These are phyloP conservation scores for Stenotaenia linearis DNA, from an alignment of 2,888 invertebrate genomes.

Conservation along the genomic window DNA sequence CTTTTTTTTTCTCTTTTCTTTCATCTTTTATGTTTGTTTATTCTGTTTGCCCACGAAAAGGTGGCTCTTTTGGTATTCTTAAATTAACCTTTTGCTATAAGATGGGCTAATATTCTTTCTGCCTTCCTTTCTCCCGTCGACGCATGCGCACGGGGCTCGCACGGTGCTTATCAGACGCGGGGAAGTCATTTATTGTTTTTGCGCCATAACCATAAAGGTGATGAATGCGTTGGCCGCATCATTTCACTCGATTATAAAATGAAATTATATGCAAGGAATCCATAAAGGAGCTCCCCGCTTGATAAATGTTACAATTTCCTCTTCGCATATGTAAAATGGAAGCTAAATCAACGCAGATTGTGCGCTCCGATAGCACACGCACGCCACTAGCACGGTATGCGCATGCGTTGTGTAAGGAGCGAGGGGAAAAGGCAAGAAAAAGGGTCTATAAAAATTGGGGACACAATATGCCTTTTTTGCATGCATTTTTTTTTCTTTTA, in stretches of 20 bases:
- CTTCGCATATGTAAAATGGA: constrained; percentile 37
- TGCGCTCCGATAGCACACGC: constrained; percentile 27
- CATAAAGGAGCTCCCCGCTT: constrained; percentile 35
- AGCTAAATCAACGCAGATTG: constrained; percentile 37
- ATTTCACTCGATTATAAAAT: constrained; percentile 36
- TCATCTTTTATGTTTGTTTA: neutral
- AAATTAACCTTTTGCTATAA: constrained; percentile 31
- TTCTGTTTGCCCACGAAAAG: neutral
- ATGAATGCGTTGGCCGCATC: constrained; percentile 34
- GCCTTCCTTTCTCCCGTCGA: neutral
- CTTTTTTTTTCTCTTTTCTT: neutral
- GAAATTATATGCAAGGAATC: constrained; percentile 37
- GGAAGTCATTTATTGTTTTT: constrained; percentile 36
- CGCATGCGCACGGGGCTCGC: constrained; percentile 1
- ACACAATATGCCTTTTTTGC: neutral
- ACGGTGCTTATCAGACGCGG: constrained; percentile 13
- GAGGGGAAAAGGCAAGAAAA: neutral
- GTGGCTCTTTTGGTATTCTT: constrained; percentile 14
- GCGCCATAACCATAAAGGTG: constrained; percentile 34
- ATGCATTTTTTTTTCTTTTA: neutral
- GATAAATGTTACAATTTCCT: constrained; percentile 38
- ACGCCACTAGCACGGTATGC: neutral
- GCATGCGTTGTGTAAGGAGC: neutral
- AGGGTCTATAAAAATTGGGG: neutral
- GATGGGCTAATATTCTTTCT: constrained; percentile 32